phyloP scores from a whole-genome alignment of 1,140 invertebrate genomes.

The Drosophila insularis region DNA sequence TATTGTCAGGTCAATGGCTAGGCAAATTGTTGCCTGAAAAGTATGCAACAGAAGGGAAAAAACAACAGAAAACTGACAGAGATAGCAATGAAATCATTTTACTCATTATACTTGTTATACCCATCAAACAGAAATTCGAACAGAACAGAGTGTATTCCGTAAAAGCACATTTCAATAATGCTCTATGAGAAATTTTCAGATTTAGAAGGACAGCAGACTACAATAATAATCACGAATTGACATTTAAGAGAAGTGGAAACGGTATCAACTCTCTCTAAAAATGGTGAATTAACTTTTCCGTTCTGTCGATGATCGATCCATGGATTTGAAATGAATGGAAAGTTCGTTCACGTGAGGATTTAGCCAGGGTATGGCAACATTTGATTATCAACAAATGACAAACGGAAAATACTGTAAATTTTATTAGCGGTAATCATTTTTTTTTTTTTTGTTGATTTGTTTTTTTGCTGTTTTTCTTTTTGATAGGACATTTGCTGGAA shows the following conservation, averaged over 20 bases:
- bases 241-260: no score
- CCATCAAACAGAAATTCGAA: neutral
- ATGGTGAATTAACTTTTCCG: no score
- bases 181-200: no score
- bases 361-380: neutral
- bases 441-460: no score
- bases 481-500: neutral
- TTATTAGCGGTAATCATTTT: neutral
- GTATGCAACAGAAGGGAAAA: conserved; percentile 25
- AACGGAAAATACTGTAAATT: conserved; percentile 1
- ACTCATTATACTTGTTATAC: neutral
- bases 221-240: no score
- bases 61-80: neutral
- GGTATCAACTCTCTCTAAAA: no score
- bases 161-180: no score
- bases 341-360: neutral
- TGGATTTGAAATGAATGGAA: no score
- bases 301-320: no score
- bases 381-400: neutral
- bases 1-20: conserved; percentile 57
- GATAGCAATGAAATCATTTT: conserved; percentile 6
- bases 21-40: conserved; percentile 61
- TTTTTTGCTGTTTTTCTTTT: neutral
- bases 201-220: no score
- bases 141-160: neutral